Evolutionary conservation across 2,888 invertebrate species (phyloP), one percentile per base, ranked within the genome.

Genomic region (Trisateles emortualis): DNA sequence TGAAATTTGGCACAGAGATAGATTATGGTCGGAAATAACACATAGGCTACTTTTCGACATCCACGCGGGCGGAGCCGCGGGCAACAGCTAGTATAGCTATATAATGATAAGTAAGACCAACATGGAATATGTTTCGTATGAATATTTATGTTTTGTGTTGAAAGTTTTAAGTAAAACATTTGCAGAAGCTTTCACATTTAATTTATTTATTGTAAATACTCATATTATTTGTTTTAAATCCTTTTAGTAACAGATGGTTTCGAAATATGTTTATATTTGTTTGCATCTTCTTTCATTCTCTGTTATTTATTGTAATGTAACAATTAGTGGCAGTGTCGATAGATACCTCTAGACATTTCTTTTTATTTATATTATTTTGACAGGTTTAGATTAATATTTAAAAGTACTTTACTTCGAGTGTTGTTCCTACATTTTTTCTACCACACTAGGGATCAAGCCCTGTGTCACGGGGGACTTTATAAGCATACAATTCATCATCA

Each of bases 231-330:
- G 36, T 36, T 9, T 16, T 10, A 22, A 19, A 22, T 40, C 39
- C 22, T 46, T 38, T 24, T n/a, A 32, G 38, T 22, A 40, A 35
- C 49, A 49, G 48, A 41, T 42, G 48, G 16, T 42, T n/a, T 10
- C 2, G 0, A 41, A 17, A 11, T 16, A 35, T 33, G 16, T 40
- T 41, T 33, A n/a, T 13, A 26, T 26, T n/a, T 26, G 26, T 19
- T 19, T 19, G 8, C 8, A 2, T 41, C 1, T 30, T 47, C 17
- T 32, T 32, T 43, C 43, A 35, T 35, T 43, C 43, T 22, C 33
- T 16, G 16, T 17, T 26, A 17, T 29, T 11, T 29, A 19, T 48
- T 32, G 14, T 35, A 29, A 11, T 49, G 36, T 35, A 33, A 49
- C 35, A 35, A 36, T 49, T 24, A 42, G 17, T 24, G 13, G 26